Conservation (phyloP, 35 echinoderm and acorn worm species). For the Apostichopus californicus region DNA sequence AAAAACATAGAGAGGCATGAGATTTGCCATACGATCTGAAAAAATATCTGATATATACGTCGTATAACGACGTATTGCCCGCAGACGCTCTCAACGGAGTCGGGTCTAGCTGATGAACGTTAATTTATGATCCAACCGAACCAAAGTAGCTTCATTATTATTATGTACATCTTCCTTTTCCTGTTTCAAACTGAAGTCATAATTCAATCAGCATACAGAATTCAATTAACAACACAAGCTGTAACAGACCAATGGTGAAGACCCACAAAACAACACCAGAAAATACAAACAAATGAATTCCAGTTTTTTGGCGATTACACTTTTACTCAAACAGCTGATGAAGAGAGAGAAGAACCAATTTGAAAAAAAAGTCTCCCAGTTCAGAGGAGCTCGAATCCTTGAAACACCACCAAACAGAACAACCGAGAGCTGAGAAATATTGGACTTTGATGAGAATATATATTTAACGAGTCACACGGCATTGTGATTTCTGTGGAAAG, state of each 20-base stretch:
- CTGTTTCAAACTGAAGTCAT: background rate
- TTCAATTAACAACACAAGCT: background rate
- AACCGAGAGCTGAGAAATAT: slow-evolving; percentile 21
- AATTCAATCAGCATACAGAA: slow-evolving; percentile 1
- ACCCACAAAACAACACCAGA: background rate
- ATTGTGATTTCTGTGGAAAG: background rate
- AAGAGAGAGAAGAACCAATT: no score
- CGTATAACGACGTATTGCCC: background rate
- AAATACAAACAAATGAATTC: background rate
- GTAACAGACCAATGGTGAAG: background rate
- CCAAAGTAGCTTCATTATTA: background rate
- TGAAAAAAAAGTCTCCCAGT: no score
- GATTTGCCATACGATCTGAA: background rate
- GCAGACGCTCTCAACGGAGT: background rate
- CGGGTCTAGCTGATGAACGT: background rate
- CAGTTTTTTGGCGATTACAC: background rate
- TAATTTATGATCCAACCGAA: slow-evolving; percentile 5
- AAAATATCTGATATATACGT: background rate
- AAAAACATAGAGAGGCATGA: background rate
- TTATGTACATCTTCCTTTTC: background rate
- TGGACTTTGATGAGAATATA: slow-evolving; percentile 44
- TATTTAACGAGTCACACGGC: slow-evolving; percentile 26
- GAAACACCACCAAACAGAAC: slow-evolving; percentile 24
- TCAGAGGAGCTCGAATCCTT: background rate
- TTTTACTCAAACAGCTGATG: background rate